A percentile compares a stretch with the other conserved stretches of the same genome.
phyloP scores from a whole-genome alignment of 2,888 invertebrate species.

The Macrophya alboannulata region DNA sequence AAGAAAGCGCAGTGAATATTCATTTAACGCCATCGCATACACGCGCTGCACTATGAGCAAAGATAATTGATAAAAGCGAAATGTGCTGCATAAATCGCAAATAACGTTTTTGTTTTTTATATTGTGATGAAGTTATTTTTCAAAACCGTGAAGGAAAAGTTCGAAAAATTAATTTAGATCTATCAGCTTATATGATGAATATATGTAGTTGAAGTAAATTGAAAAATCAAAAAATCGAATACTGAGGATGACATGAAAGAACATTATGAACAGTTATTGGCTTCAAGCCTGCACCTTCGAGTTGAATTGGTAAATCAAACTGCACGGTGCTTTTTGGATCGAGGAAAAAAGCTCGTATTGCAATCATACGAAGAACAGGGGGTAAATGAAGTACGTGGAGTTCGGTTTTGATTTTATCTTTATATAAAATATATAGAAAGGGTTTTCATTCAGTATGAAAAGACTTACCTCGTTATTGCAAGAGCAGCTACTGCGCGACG shows the following conservation, averaged over 20 bases:
- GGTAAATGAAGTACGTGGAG: background rate
- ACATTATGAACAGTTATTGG: no score
- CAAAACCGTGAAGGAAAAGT: background rate
- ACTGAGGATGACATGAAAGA: no score
- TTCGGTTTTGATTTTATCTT: background rate
- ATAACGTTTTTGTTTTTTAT: background rate
- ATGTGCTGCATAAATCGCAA: background rate
- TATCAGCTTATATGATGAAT: background rate
- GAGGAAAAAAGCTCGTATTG: background rate
- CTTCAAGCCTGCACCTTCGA: background rate
- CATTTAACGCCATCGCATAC: background rate
- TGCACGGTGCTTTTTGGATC: background rate
- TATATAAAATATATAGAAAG: background rate
- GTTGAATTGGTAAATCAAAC: background rate
- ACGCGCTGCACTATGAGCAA: background rate
- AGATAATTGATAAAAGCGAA: background rate
- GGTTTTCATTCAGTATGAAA: background rate
- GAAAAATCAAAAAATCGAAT: background rate
- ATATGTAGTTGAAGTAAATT: background rate
- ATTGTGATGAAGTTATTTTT: background rate
- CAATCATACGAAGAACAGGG: background rate
- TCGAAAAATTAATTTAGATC: background rate
- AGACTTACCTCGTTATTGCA: constrained; percentile 47
- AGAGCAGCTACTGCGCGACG: constrained; percentile 52
- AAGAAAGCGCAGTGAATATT: background rate